Evolutionary conservation across 2,888 invertebrate genomes (phyloP).

Genomic region (Aspidapion aeneum): DNA sequence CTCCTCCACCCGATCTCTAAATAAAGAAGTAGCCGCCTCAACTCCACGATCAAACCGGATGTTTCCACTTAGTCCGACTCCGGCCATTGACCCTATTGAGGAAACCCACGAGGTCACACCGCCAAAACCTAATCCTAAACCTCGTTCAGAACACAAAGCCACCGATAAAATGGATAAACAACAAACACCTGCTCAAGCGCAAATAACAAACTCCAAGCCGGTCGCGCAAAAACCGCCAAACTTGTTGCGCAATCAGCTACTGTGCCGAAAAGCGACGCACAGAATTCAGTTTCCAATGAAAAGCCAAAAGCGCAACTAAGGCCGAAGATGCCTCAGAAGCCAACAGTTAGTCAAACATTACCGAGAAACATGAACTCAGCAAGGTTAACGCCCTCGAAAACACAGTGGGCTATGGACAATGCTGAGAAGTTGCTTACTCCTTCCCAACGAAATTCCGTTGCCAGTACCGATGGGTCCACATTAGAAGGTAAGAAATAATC

Average conservation of each 20-base stretch:
- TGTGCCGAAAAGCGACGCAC: not conserved
- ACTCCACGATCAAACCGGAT: constrained; percentile 48
- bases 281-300: not conserved
- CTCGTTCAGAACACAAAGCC: not conserved
- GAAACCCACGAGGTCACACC: constrained; percentile 49
- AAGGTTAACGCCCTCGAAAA: constrained; percentile 41
- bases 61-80: constrained; percentile 43
- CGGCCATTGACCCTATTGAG: constrained; percentile 50
- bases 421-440: constrained; percentile 51
- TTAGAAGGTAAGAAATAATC: constrained; percentile 17
- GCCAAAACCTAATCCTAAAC: constrained; percentile 32
- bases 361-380: constrained; percentile 38
- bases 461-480: constrained; percentile 23
- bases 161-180: not conserved
- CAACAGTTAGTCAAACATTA: constrained; percentile 44
- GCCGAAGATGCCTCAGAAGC: constrained; percentile 16
- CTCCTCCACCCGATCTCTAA: constrained; percentile 71
- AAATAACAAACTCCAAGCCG: not conserved
- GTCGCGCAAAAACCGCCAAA: constrained; percentile 1
- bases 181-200: not conserved
- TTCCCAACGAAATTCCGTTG: constrained; percentile 43
- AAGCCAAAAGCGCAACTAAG: constrained; percentile 3
- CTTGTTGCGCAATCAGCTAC: not conserved
- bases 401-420: constrained; percentile 43
- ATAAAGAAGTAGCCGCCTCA: constrained; percentile 53